phyloP scores from a whole-genome alignment of 2,797 vertebrate species.

The Natrix natrix region DNA sequence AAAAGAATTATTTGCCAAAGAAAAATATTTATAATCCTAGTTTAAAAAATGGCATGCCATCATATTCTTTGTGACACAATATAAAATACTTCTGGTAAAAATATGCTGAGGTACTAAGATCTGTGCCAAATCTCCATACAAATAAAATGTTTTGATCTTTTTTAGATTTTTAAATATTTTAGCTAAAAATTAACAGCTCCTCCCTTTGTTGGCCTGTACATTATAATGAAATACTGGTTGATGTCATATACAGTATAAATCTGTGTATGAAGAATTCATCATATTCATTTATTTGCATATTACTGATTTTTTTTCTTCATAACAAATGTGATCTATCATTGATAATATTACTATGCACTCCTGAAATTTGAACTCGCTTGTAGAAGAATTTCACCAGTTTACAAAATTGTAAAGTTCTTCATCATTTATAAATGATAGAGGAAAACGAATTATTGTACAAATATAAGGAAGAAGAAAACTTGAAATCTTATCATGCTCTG shows the following conservation, averaged over 20 bases:
- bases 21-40: not conserved
- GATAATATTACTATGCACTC: not conserved
- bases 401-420: not conserved
- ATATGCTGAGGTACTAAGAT: conserved; percentile 5
- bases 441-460: not conserved
- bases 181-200: not conserved
- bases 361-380: fast-evolving
- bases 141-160: conserved; percentile 8
- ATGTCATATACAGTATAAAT: not conserved
- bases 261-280: not conserved
- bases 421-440: not conserved
- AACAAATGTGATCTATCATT: not conserved
- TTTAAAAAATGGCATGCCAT: not conserved
- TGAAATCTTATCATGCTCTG: not conserved
- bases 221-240: not conserved
- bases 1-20: not conserved
- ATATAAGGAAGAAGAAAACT: not conserved
- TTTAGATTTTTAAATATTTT: not conserved
- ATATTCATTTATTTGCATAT: not conserved
- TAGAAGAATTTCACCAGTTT: fast-evolving
- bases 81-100: not conserved
- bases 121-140: not conserved
- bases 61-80: not conserved
- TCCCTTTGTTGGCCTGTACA: not conserved
- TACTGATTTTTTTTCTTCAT: not conserved